phyloP scores from a whole-genome alignment of 2,888 invertebrate species.

The Machimus atricapillus region DNA sequence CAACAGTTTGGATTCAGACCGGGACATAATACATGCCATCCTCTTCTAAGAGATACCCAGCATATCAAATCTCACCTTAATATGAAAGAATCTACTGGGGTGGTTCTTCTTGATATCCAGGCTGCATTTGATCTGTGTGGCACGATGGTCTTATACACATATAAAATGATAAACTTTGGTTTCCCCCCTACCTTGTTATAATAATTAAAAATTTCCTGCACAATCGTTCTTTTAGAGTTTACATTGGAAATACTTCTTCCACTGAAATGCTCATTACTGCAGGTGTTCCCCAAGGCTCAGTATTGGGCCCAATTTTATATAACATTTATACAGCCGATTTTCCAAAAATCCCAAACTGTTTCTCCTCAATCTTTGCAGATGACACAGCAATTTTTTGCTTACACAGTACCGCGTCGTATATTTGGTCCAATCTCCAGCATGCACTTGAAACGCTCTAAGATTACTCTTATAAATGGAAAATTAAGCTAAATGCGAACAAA shows the following conservation, averaged over 20 bases:
- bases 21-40: background rate
- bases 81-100: background rate
- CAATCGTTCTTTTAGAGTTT: background rate
- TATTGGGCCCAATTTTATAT: background rate
- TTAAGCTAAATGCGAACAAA: no score
- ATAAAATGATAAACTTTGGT: background rate
- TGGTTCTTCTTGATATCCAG: background rate
- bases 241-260: background rate
- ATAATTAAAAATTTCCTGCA: background rate
- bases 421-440: no score
- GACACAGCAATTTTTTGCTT: no score
- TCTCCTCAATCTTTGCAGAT: no score
- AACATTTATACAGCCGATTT: background rate
- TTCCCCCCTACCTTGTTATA: background rate
- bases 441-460: no score
- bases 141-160: no score
- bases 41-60: background rate
- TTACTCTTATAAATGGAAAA: no score
- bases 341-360: no score
- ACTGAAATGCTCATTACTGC: background rate
- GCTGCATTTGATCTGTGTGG: no score
- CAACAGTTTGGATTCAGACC: background rate
- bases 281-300: background rate
- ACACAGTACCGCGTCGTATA: no score
- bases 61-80: background rate